Conservation (phyloP, 1,140 invertebrate genomes). For the Probaryconus sp. region DNA sequence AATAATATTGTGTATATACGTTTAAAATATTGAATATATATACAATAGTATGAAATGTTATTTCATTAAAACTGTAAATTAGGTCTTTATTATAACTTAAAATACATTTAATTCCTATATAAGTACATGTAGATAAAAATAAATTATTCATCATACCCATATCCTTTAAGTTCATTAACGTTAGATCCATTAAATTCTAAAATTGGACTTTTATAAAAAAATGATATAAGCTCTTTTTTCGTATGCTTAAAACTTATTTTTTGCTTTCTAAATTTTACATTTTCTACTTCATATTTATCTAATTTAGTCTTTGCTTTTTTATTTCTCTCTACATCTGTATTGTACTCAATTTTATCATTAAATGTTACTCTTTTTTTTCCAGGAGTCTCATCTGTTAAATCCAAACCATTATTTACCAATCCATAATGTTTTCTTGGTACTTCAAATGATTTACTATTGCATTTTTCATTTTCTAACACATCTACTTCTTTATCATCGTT, state of each 20-base stretch:
- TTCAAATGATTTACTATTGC: conserved; percentile 66
- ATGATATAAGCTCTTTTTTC: conserved; percentile 65
- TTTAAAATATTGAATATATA: no score
- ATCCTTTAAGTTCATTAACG: conserved; percentile 71
- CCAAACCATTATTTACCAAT: conserved; percentile 69
- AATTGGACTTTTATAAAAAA: conserved; percentile 64
- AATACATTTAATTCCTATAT: no score
- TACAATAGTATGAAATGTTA: no score
- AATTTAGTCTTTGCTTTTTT: conserved; percentile 67
- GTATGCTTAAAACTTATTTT: conserved; percentile 33
- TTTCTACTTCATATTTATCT: conserved; percentile 73
- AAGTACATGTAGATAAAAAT: conserved; percentile 6
- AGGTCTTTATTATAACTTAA: no score
- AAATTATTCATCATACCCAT: conserved; percentile 50
- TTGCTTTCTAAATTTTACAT: conserved; percentile 44
- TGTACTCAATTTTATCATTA: conserved; percentile 72
- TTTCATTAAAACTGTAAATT: no score
- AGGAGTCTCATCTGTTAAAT: conserved; percentile 68
- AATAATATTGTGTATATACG: no score
- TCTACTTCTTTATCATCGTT: conserved; percentile 8
- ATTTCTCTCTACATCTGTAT: conserved; percentile 65
- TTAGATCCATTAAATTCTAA: conserved; percentile 71
- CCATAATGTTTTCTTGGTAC: conserved; percentile 66
- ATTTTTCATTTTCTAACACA: conserved; percentile 45
- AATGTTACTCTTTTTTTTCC: conserved; percentile 73